These are phyloP conservation scores for Otolemur garnettii DNA, from an alignment of 2,113 vertebrate genomes.

Conservation along the genomic window DNA sequence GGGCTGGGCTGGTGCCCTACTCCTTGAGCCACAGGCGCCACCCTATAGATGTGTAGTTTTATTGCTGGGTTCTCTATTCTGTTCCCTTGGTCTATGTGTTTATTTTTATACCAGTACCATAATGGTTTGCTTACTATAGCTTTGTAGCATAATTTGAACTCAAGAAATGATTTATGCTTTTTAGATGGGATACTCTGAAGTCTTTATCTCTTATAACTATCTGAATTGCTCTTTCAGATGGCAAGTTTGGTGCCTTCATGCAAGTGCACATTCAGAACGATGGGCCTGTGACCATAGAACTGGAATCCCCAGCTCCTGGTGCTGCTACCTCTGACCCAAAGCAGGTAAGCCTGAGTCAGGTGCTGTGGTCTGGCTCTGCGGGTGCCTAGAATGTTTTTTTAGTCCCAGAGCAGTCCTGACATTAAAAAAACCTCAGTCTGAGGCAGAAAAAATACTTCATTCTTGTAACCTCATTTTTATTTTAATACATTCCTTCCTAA, in stretches of 20 bases:
- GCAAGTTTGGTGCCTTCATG: conserved; percentile 96
- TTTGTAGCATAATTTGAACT: too few relatives aligned
- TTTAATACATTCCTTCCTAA: neutral
- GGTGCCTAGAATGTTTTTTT: neutral
- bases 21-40: too few relatives aligned
- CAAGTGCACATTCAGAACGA: conserved; percentile 98
- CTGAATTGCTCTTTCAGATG: conserved; percentile 89
- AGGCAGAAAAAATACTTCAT: neutral
- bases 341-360: conserved; percentile 89
- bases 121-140: too few relatives aligned
- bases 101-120: too few relatives aligned
- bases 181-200: too few relatives aligned
- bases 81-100: too few relatives aligned
- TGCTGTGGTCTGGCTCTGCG: neutral
- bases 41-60: too few relatives aligned
- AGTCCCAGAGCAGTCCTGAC: neutral
- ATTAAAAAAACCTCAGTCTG: neutral
- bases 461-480: neutral
- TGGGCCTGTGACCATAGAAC: conserved; percentile 96
- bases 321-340: conserved; percentile 90
- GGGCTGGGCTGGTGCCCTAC: too few relatives aligned
- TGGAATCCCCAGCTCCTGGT: conserved; percentile 91
- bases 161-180: neutral
- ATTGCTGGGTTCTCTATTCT: too few relatives aligned
- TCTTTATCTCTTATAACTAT: conserved; percentile 14